Base-by-base conservation (phyloP, 1,140 invertebrate genomes). In the Papilio glaucus region DNA sequence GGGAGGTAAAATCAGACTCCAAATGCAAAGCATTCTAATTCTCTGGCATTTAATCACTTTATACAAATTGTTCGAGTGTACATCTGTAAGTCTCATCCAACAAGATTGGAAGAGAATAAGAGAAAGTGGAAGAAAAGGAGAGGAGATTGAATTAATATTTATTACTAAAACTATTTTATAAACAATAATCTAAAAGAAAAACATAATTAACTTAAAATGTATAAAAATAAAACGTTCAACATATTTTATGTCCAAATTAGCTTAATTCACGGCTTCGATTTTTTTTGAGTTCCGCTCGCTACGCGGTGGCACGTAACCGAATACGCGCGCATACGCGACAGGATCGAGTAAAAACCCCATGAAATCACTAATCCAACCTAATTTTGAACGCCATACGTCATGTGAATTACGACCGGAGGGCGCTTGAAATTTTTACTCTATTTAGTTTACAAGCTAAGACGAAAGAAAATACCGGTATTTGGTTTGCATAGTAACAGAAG, bases 291-390 rank as follows among this genome's bases (percentile, higher is more conserved):
- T 85, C 80, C 79, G 77, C 76, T 78, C 57, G 62, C 72, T 41
- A 26, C 60, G 71, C 71, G 73, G 77, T 78, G 72, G 80, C 75
- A 69, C 38, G 84, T 77, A 87, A 87, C 76, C 76, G 39, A 81
- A 88, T 84, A 86, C 72, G 33, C 24, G n/a, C 67, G 70, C 71
- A 33, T 42, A 26, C 37, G 76, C 77, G 73, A 76, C 75, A 76
- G 75, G 79, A 81, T 78, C 72, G 72, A 78, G 73, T 72, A 83
- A 85, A 84, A 84, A 83, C 76, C 53, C 77, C 83, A 72, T 82
- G 82, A 87, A 87, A 88, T 88, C 86, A 88, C 86, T 85, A 87
- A 90, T 88, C 84, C 85, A 80, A 85, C 84, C 88, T 86, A 90
- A 88, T 88, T 87, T 85, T 84, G 79, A 83, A 85, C 83, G 80